Percentiles rank a stretch among this genome's conserved stretches.
These are phyloP conservation scores for Galleria mellonella DNA, from an alignment of 1,140 invertebrate genomes.

Conservation along the genomic window DNA sequence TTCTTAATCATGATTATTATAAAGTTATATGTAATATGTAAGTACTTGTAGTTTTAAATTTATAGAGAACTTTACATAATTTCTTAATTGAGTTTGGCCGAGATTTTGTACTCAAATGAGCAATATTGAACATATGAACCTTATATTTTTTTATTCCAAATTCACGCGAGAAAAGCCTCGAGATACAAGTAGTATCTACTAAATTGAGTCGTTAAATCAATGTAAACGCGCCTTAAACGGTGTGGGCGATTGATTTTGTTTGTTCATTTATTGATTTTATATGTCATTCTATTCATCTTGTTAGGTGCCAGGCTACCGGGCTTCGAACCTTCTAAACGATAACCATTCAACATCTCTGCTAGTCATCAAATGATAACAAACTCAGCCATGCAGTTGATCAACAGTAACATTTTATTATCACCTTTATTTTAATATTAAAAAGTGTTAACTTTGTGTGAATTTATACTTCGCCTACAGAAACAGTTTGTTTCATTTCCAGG, in stretches of 20 bases:
- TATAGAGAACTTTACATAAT: too few relatives aligned
- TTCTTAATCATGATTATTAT: too few relatives aligned
- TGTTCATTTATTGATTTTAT: slow-evolving; percentile 52
- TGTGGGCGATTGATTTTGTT: slow-evolving; percentile 54
- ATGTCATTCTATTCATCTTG: slow-evolving; percentile 45
- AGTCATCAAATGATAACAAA: slow-evolving; percentile 35
- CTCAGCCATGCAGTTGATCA: slow-evolving; percentile 6
- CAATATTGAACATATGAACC: too few relatives aligned
- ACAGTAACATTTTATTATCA: slow-evolving; percentile 1
- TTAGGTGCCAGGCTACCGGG: slow-evolving; percentile 48
- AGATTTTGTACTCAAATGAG: too few relatives aligned
- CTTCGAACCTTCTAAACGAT: slow-evolving; percentile 39
- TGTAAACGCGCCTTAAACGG: slow-evolving; percentile 30
- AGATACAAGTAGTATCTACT: too few relatives aligned
- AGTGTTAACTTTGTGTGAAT: slow-evolving; percentile 9
- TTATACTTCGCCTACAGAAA: slow-evolving; percentile 8
- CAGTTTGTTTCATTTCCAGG: slow-evolving; percentile 13
- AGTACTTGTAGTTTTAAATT: too few relatives aligned
- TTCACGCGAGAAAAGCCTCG: too few relatives aligned
- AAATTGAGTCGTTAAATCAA: slow-evolving; percentile 5
- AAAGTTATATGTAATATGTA: too few relatives aligned
- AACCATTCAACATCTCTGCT: slow-evolving; percentile 37
- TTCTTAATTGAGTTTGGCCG: too few relatives aligned
- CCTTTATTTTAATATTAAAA: slow-evolving; percentile 29
- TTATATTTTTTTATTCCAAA: too few relatives aligned